Base-by-base conservation (phyloP, 2,797 vertebrate genomes). In the Bothrops alternatus region DNA sequence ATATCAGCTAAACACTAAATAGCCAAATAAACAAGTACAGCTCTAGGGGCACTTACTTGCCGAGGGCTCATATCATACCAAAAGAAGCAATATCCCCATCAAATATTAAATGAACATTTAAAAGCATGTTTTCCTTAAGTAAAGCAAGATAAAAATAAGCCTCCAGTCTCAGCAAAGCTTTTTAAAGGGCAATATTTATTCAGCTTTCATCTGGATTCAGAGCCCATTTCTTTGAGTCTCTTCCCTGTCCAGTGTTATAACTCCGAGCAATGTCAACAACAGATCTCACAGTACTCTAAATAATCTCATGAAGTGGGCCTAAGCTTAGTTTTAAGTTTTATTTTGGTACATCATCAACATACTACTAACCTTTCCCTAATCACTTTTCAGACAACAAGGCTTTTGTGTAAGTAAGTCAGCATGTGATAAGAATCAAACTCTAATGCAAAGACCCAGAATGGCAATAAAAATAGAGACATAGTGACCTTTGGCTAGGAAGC, bases 401-500 rank as follows among this genome's bases (percentile, higher is more conserved):
- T 91, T 89, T 69, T 93, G 57, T 91, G 69, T 50, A 42, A 91
- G 69, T 50, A 42, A 91, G 90, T 82, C 87, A 57, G 87, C 90
- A 85, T 93, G 90, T 89, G 87, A 90, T 42, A 91, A 65, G 57
- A 86, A 85, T 78, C 56, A 73, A 65, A 53, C 86, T 73, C 26
- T 37, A 87, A 87, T 89, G 69, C 85, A 87, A 89, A 85, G 58
- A 63, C 42, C 26, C 58, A 91, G 90, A 60, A 91, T 47, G 86
- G 90, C 55, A 85, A 91, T 93, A 95, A 96, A 96, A 96, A 96
- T 94, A 96, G 93, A 94, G 56, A 20, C 73, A 94, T 89, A 87
- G 90, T 94, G 94, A 96, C 96, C 96, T 95, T 94, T 96, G 96
- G 57, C 95, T 94, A 88, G 14, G 96, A 4, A 95, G 95, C 7